Conservation (phyloP, 23 tunicate species). For the Pegea sp. region DNA sequence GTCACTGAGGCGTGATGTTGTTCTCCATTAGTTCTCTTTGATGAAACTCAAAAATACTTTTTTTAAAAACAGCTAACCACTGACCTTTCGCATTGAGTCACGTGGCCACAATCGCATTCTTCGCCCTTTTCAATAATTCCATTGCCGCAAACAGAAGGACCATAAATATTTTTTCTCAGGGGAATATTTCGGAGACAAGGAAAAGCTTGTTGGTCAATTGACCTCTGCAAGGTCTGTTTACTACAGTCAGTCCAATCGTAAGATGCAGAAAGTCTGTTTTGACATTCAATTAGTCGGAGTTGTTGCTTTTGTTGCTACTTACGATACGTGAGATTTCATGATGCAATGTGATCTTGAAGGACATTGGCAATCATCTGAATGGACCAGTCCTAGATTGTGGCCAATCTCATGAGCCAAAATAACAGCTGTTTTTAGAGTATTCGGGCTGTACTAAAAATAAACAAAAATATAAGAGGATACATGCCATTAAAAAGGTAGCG, state of each 20-base stretch:
- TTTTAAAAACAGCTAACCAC: no score
- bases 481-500: no score
- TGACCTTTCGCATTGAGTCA: conserved; percentile 55
- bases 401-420: not conserved
- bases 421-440: not conserved
- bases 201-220: no score
- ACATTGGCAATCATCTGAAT: not conserved
- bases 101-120: conserved; percentile 76
- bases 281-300: not conserved
- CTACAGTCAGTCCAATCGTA: conserved; percentile 70
- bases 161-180: conserved; percentile 15
- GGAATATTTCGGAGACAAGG: conserved; percentile 68
- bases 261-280: not conserved
- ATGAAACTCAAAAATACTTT: no score
- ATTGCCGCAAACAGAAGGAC: conserved; percentile 73
- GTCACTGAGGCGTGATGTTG: no score
- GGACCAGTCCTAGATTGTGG: not conserved
- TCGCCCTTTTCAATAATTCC: conserved; percentile 75
- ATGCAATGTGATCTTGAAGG: not conserved
- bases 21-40: no score
- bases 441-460: not conserved
- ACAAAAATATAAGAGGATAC: no score
- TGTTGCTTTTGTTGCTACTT: not conserved
- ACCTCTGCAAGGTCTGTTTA: conserved; percentile 16
- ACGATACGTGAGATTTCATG: not conserved